Base-by-base conservation (phyloP, 2,113 vertebrate genomes). In the Oostethus manadensis region DNA sequence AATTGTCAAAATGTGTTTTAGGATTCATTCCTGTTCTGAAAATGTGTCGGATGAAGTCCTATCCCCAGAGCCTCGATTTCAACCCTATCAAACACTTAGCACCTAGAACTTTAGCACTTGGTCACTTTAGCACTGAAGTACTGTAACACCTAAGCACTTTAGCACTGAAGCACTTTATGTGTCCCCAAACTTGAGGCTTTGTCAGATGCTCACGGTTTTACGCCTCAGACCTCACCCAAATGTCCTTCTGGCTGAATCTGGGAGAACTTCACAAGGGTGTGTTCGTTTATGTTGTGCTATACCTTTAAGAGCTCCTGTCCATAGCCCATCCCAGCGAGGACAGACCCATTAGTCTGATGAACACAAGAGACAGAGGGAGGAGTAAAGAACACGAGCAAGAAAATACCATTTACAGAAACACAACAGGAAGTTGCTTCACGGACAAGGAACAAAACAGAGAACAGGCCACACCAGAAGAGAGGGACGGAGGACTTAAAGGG, bases 311-410 rank as follows among this genome's bases (percentile, higher is more conserved):
- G 76, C 70, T 70, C 51, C 78, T 70, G 71, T 62, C 66, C 58
- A 51, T 48, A 26, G 83, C 81, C 85, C 83, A 81, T 84, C 83
- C 81, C 83, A 73, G 70, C 60, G 75, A 78, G 83, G 81, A 84
- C 79, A 80, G 70, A 70, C 69, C 73, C 80, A 84, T 87, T 84
- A 85, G 74, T 15, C 67, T 83, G 77, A 83, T 87, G 83, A 84
- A 73, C 65, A 79, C n/a, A 63, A 73, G n/a, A 58, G 40, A 66
- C 10, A 59, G 51, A 51, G 51, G 60, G 42, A 56, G 64, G 56
- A 42, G 43, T 17, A 46, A 56, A 38, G 17, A 42, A 22, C 40
- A 40, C 53, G 46, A 60, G 64, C 51, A 35, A 40, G 45, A 22
- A 68, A 43, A 70, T 18, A 45, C 38, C 49, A 66, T 54, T 55